phyloP scores from a whole-genome alignment of 2,797 vertebrate genomes.

The Alauda arvensis region DNA sequence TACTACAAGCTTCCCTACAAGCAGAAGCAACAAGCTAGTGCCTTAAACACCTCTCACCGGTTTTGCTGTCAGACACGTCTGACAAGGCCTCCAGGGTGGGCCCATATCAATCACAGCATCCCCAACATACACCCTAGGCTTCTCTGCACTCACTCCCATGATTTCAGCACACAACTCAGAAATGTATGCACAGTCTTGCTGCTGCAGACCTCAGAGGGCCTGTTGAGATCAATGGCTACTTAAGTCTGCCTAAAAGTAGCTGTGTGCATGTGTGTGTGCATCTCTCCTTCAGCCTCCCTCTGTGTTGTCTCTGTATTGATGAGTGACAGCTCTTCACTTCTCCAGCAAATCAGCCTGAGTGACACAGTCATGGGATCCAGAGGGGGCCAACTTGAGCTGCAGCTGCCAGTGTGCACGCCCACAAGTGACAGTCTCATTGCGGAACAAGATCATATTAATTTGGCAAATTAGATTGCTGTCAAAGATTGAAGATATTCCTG shows the following conservation, averaged over 20 bases:
- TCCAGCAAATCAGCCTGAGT: background rate
- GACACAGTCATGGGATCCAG: background rate
- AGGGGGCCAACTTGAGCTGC: background rate
- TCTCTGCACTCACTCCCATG: background rate
- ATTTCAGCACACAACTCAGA: rapidly evolving
- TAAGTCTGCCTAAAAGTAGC: background rate
- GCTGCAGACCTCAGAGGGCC: background rate
- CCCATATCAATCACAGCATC: background rate
- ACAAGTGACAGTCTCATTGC: background rate
- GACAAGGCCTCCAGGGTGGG: background rate
- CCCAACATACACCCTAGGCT: background rate
- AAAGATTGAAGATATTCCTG: background rate
- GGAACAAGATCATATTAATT: background rate
- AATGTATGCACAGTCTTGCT: background rate
- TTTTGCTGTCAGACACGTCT: background rate
- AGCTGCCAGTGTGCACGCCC: background rate
- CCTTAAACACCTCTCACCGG: background rate
- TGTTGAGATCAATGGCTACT: background rate
- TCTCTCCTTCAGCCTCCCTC: background rate
- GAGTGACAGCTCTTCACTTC: background rate
- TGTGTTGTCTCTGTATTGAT: background rate
- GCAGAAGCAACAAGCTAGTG: background rate
- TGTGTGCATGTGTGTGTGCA: rapidly evolving
- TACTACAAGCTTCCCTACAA: background rate
- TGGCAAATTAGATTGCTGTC: background rate